Evolutionary conservation across 2,888 invertebrate genomes (phyloP).

Genomic region (Caenorhabditis panamensis): DNA sequence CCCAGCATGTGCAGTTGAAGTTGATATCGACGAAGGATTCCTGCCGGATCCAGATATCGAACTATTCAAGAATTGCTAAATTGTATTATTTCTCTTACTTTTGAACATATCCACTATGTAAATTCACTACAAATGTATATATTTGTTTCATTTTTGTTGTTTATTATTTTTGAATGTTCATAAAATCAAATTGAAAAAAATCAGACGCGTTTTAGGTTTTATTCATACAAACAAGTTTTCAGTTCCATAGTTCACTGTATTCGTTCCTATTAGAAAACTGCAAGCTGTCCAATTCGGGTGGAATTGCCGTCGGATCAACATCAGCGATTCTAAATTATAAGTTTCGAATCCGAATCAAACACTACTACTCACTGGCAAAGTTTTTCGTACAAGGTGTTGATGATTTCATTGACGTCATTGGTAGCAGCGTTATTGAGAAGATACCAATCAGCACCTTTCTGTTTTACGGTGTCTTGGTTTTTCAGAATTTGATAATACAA

Average conservation of each 20-base stretch:
- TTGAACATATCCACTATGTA: too few species aligned
- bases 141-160: too few species aligned
- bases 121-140: not conserved
- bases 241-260: conserved; percentile 24
- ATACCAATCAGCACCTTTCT: conserved; percentile 17
- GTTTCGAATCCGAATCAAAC: too few species aligned
- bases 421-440: conserved; percentile 33
- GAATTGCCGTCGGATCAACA: conserved; percentile 38
- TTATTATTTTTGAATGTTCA: too few species aligned
- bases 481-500: conserved; percentile 36
- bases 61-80: not conserved
- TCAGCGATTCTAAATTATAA: conserved; percentile 16
- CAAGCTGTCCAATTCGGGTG: conserved; percentile 4
- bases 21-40: conserved; percentile 43
- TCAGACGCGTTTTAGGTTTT: conserved; percentile 14
- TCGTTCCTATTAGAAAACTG: conserved; percentile 30
- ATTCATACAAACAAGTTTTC: conserved; percentile 47
- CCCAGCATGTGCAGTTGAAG: conserved; percentile 48
- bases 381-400: conserved; percentile 17
- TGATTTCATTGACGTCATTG: conserved; percentile 4
- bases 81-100: not conserved
- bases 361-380: conserved; percentile 54
- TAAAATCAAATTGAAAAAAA: not conserved
- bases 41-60: conserved; percentile 43
- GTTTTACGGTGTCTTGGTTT: not conserved